These are phyloP conservation scores for Eulemur coronatus DNA, from an alignment of 2,797 vertebrate species.

Conservation along the genomic window DNA sequence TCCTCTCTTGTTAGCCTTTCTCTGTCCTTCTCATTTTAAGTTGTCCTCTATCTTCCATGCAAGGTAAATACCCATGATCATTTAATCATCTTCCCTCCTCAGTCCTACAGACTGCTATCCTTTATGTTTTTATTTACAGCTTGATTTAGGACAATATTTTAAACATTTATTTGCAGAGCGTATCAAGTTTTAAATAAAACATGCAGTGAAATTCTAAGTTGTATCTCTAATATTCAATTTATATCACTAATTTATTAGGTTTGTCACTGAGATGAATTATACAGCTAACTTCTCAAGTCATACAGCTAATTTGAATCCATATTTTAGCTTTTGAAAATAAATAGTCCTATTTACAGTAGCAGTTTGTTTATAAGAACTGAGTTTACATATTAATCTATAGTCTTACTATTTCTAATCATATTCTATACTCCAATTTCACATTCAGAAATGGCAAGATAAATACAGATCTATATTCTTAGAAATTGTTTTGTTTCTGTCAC, in stretches of 20 bases:
- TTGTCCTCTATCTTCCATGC: background rate
- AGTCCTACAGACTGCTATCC: constrained; percentile 54
- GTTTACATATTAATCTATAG: constrained; percentile 49
- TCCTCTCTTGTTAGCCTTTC: constrained; percentile 24
- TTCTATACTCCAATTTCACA: background rate
- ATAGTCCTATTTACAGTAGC: constrained; percentile 75
- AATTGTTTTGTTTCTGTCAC: background rate
- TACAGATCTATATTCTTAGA: constrained; percentile 47
- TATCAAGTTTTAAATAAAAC: constrained; percentile 78
- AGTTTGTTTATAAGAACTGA: constrained; percentile 71
- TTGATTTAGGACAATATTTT: constrained; percentile 77
- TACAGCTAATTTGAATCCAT: constrained; percentile 71
- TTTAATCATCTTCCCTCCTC: constrained; percentile 54
- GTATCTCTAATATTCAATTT: constrained; percentile 74
- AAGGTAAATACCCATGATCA: constrained; percentile 11
- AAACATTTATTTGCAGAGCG: constrained; percentile 77
- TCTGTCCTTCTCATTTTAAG: constrained; percentile 36
- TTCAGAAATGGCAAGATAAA: background rate
- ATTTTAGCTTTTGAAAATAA: constrained; percentile 76
- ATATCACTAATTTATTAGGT: constrained; percentile 82
- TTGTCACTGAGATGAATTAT: constrained; percentile 79
- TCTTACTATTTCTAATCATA: background rate
- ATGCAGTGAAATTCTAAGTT: constrained; percentile 67
- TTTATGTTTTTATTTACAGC: constrained; percentile 76
- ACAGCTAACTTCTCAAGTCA: constrained; percentile 68